Evolutionary conservation across 2,888 invertebrate genomes (phyloP).

Genomic region (Caenorhabditis afra): DNA sequence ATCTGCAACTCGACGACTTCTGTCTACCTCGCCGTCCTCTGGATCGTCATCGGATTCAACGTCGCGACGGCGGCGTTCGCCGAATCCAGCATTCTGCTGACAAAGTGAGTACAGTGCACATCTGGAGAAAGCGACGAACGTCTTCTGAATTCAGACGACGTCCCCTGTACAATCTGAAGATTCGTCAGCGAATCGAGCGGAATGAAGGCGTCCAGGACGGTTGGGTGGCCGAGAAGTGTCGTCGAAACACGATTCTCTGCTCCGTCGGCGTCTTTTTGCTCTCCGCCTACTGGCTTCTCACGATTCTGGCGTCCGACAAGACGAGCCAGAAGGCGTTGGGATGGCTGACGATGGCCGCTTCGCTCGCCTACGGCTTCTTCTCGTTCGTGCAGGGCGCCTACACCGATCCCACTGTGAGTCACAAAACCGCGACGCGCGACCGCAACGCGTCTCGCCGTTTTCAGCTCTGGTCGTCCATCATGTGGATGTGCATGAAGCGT

Average conservation of each 20-base stretch:
- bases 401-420: constrained; percentile 35
- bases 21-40: constrained; percentile 38
- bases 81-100: constrained; percentile 43
- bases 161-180: constrained; percentile 41
- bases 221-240: constrained; percentile 55
- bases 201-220: constrained; percentile 42
- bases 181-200: constrained; percentile 36
- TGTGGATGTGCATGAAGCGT: constrained; percentile 30
- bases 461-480: constrained; percentile 18
- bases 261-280: constrained; percentile 22
- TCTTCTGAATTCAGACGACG: constrained; percentile 37
- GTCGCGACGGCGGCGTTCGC: constrained; percentile 43
- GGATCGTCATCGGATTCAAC: constrained; percentile 29
- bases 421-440: background rate
- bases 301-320: constrained; percentile 43
- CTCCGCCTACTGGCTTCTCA: constrained; percentile 27
- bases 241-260: constrained; percentile 41
- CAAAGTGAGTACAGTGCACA: constrained; percentile 14
- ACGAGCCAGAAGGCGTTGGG: constrained; percentile 23
- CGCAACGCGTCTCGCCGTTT: background rate
- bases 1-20: constrained; percentile 50
- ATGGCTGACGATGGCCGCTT: constrained; percentile 1
- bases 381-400: constrained; percentile 39
- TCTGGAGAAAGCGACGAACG: too few species aligned
- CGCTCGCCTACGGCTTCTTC: constrained; percentile 33